Conservation (phyloP, 2,888 invertebrate species). For the Tiliacea aurago region DNA sequence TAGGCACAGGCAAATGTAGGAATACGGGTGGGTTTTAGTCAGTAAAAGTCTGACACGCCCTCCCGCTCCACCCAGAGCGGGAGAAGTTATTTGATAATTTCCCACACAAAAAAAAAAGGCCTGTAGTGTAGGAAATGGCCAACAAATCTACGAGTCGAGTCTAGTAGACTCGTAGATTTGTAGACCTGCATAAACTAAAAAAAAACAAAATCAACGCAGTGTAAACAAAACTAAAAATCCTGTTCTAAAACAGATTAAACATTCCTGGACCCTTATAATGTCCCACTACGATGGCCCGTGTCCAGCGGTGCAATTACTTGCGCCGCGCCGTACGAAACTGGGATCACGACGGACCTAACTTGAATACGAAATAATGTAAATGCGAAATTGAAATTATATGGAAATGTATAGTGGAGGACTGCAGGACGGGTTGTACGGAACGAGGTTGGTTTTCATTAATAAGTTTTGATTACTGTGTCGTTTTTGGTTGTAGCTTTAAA, state of each 20-base stretch:
- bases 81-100: no score
- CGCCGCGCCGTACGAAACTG: conserved; percentile 46
- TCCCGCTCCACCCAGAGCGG: no score
- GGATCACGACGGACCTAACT: conserved; percentile 50
- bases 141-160: no score
- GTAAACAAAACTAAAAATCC: conserved; percentile 43
- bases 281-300: conserved; percentile 39
- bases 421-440: conserved; percentile 27
- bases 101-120: no score
- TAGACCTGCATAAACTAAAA: not conserved
- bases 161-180: no score
- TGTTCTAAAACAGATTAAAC: conserved; percentile 64
- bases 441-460: conserved; percentile 54
- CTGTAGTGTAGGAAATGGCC: no score
- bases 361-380: conserved; percentile 68
- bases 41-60: no score
- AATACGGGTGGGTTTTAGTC: no score
- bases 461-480: conserved; percentile 51
- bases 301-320: conserved; percentile 58
- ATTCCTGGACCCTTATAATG: conserved; percentile 54
- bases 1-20: no score
- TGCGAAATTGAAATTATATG: conserved; percentile 67
- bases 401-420: conserved; percentile 52
- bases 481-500: not conserved
- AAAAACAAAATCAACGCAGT: conserved; percentile 21